Evolutionary conservation across 2,113 vertebrate species (phyloP).

Genomic region (Nesogale talazaci): DNA sequence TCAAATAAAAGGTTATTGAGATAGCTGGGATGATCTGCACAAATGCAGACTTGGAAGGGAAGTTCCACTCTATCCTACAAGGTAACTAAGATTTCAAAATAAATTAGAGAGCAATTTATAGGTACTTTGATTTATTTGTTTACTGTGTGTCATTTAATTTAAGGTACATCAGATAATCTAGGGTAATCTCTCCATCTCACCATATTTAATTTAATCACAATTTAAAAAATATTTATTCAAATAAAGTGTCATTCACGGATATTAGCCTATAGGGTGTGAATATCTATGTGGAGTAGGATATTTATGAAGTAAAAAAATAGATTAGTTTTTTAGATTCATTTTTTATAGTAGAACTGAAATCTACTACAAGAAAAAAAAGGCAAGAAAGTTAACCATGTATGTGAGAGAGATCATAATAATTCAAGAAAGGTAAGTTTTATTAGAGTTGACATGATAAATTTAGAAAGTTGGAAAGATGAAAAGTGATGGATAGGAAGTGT

Average conservation of each 20-base stretch:
- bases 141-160: not conserved
- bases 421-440: not conserved
- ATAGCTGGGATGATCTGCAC: not conserved
- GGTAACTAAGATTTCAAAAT: not conserved
- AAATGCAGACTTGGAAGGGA: not conserved
- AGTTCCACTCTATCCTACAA: not conserved
- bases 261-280: not conserved
- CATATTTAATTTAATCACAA: not conserved
- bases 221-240: not conserved
- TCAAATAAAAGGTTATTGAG: not conserved
- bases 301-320: not conserved
- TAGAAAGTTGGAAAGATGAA: not conserved
- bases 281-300: not conserved
- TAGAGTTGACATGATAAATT: not conserved
- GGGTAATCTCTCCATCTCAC: not conserved
- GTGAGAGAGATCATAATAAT: not conserved
- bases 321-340: too few relatives aligned
- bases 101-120: not conserved
- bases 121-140: not conserved
- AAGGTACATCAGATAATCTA: not conserved
- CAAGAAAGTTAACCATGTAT: not conserved
- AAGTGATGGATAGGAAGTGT: not conserved
- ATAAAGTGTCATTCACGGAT: not conserved
- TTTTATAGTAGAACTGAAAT: too few relatives aligned
- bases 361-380: not conserved